Evolutionary conservation across 1,140 invertebrate genomes (phyloP).

Genomic region (Drosophila biarmipes): DNA sequence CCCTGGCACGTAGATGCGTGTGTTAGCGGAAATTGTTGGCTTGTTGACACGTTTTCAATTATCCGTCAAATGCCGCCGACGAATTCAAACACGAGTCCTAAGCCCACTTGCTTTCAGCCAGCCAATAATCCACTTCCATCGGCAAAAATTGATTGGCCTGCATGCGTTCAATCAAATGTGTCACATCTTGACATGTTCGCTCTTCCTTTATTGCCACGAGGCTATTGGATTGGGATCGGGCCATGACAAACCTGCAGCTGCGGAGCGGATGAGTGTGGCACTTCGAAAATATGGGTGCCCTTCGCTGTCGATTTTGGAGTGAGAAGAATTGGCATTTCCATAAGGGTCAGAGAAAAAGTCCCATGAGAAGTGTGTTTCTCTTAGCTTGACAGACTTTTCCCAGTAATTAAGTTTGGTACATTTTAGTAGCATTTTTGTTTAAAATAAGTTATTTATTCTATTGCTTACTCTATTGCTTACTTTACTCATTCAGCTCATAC

Average conservation of each 20-base stretch:
- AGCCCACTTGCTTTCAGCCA: constrained; percentile 8
- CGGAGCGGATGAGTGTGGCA: constrained; percentile 22
- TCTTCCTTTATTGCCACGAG: constrained; percentile 53
- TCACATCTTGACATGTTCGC: constrained; percentile 62
- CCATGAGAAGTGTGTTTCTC: too few species aligned
- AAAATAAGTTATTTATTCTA: too few species aligned
- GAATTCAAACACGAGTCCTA: constrained; percentile 40
- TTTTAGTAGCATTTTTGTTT: too few species aligned
- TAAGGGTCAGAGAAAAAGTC: background rate
- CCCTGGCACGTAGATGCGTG: constrained; percentile 35
- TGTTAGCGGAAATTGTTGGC: constrained; percentile 49
- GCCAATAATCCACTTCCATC: constrained; percentile 13
- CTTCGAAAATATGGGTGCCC: constrained; percentile 6
- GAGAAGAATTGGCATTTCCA: background rate
- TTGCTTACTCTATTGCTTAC: too few species aligned
- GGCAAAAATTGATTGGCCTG: constrained; percentile 60
- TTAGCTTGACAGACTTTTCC: too few species aligned
- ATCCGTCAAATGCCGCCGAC: constrained; percentile 59
- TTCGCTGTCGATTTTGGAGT: background rate
- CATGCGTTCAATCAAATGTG: constrained; percentile 74
- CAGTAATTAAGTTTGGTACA: too few species aligned
- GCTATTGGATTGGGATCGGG: constrained; percentile 22
- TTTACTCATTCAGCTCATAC: too few species aligned
- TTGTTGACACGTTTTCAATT: constrained; percentile 82
- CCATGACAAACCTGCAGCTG: constrained; percentile 38